Evolutionary conservation across 2,888 invertebrate species (phyloP).

Genomic region (Tinea pellionella): DNA sequence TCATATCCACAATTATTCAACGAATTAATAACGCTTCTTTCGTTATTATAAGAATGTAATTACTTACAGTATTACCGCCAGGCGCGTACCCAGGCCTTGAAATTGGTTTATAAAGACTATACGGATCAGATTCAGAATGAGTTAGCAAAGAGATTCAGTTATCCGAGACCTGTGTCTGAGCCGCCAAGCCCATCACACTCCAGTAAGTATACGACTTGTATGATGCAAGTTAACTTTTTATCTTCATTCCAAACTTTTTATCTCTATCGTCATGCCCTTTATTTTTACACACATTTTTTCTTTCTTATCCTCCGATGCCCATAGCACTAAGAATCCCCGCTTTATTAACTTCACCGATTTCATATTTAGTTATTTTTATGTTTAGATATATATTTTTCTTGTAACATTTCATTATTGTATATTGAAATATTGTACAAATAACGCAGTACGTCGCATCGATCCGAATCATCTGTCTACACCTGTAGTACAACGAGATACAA

Average conservation of each 20-base stretch:
- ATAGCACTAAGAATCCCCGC: neutral
- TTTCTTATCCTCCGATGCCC: neutral
- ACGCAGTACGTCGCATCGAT: slow-evolving; percentile 17
- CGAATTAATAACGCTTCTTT: too few species aligned
- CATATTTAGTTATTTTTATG: neutral
- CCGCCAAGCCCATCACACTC: slow-evolving; percentile 91
- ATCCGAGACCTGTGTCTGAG: slow-evolving; percentile 90
- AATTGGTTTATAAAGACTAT: slow-evolving; percentile 87
- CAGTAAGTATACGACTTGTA: slow-evolving; percentile 50
- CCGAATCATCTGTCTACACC: slow-evolving; percentile 26
- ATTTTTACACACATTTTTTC: too few species aligned
- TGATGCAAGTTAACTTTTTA: too few species aligned
- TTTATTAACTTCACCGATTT: too few species aligned
- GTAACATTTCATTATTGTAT: neutral
- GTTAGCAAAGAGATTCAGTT: slow-evolving; percentile 75
- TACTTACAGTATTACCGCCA: slow-evolving; percentile 88
- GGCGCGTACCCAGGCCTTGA: slow-evolving; percentile 90
- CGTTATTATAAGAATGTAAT: neutral
- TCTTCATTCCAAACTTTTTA: too few species aligned
- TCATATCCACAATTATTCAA: too few species aligned
- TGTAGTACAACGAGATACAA: too few species aligned
- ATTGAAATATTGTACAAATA: neutral
- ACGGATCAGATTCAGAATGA: slow-evolving; percentile 76
- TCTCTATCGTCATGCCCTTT: too few species aligned
- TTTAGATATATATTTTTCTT: neutral